These are phyloP conservation scores for Oenanthe melanoleuca DNA, from an alignment of 2,113 vertebrate species.

Conservation along the genomic window DNA sequence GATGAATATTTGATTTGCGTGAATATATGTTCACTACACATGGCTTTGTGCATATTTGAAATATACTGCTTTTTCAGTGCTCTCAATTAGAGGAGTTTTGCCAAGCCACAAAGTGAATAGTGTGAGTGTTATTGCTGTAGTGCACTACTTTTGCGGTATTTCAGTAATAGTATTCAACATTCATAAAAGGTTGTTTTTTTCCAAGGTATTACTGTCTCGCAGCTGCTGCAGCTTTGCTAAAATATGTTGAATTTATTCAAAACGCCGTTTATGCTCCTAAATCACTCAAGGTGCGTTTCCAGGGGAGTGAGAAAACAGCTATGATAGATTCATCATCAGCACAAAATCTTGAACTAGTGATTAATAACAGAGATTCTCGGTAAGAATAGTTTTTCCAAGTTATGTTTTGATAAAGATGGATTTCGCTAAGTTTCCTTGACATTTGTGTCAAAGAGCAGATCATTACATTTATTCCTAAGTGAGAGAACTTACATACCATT, in stretches of 20 bases:
- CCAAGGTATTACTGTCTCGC: constrained; percentile 94
- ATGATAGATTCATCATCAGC: constrained; percentile 96
- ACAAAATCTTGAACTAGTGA: constrained; percentile 89
- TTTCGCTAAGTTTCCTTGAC: neutral
- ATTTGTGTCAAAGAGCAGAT: neutral
- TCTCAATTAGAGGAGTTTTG: neutral
- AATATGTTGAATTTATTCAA: constrained; percentile 95
- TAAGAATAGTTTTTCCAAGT: constrained; percentile 64
- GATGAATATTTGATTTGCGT: neutral
- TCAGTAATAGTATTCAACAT: neutral
- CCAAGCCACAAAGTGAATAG: neutral
- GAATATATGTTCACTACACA: neutral
- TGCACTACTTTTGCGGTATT: neutral
- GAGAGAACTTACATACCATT: neutral
- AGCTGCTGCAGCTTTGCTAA: constrained; percentile 91
- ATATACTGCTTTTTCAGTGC: neutral
- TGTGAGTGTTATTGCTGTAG: neutral
- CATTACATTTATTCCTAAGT: neutral
- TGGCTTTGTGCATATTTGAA: neutral
- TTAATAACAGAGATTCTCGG: constrained; percentile 92
- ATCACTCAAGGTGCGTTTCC: constrained; percentile 92
- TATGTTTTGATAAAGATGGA: neutral
- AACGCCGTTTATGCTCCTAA: constrained; percentile 91
- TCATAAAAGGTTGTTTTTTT: constrained; percentile 28
- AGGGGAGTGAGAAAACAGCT: constrained; percentile 93